These are phyloP conservation scores for Nipponacmea schrenckii DNA, from an alignment of 2,888 invertebrate genomes.

Conservation along the genomic window DNA sequence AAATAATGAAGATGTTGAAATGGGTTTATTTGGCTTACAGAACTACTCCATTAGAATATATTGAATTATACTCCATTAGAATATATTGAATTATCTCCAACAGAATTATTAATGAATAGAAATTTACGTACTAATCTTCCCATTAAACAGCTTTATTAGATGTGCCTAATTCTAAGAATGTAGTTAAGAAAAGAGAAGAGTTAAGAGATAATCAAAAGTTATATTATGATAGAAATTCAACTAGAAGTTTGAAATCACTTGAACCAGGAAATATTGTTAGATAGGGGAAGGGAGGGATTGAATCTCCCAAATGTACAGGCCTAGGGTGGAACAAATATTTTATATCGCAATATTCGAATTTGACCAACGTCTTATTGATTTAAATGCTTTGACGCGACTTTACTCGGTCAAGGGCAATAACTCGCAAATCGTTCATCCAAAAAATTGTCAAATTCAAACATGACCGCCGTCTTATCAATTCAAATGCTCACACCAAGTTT, in stretches of 20 bases:
- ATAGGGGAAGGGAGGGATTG: background rate
- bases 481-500: too few relatives aligned
- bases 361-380: too few relatives aligned
- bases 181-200: constrained; percentile 6
- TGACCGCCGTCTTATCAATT: too few relatives aligned
- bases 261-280: background rate
- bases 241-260: constrained; percentile 21
- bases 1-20: constrained; percentile 15
- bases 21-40: constrained; percentile 25
- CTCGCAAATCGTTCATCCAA: too few relatives aligned
- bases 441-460: too few relatives aligned
- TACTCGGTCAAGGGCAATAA: too few relatives aligned
- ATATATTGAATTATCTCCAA: constrained; percentile 18
- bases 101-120: constrained; percentile 26
- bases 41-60: constrained; percentile 23
- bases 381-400: too few relatives aligned
- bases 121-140: constrained; percentile 15
- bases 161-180: constrained; percentile 2
- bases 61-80: constrained; percentile 16
- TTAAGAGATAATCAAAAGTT: constrained; percentile 30
- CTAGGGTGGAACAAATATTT: too few relatives aligned
- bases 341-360: too few relatives aligned
- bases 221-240: constrained; percentile 27
- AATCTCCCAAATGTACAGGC: too few relatives aligned
- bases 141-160: background rate